Conservation (phyloP, 2,888 invertebrate species). For the Hemistola chrysoprasaria region DNA sequence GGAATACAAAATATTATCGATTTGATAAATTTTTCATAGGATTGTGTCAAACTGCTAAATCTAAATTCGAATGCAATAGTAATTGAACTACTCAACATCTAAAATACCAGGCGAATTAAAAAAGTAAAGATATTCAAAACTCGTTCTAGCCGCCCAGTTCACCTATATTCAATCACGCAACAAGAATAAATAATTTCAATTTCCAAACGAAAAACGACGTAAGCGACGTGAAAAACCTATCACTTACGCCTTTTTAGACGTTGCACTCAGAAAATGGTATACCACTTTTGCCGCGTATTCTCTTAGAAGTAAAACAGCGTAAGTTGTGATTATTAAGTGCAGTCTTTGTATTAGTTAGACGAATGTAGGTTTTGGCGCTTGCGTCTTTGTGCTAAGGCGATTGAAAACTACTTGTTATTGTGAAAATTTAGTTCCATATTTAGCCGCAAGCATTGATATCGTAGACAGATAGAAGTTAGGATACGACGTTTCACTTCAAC, state of each 20-base stretch:
- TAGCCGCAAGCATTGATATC: no score
- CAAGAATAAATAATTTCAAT: constrained; percentile 19
- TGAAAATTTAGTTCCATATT: no score
- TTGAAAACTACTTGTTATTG: no score
- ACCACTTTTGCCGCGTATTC: constrained; percentile 54
- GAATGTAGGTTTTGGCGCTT: no score
- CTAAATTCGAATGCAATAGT: neutral
- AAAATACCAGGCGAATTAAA: neutral
- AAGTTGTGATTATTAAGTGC: constrained; percentile 31
- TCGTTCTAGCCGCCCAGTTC: constrained; percentile 16
- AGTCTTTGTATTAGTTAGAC: no score
- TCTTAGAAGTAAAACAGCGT: constrained; percentile 36
- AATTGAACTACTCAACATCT: neutral
- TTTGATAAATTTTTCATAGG: no score
- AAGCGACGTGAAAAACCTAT: neutral
- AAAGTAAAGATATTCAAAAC: constrained; percentile 12
- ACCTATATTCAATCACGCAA: constrained; percentile 27
- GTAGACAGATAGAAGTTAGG: no score
- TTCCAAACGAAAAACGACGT: constrained; percentile 8
- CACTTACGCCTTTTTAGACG: constrained; percentile 43
- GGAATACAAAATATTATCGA: no score
- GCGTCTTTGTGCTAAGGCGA: no score
- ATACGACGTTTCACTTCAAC: constrained; percentile 41
- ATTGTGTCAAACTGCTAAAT: no score
- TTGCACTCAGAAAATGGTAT: constrained; percentile 52